phyloP scores from a whole-genome alignment of 2,797 vertebrate species.

The Echeneis naucrates region DNA sequence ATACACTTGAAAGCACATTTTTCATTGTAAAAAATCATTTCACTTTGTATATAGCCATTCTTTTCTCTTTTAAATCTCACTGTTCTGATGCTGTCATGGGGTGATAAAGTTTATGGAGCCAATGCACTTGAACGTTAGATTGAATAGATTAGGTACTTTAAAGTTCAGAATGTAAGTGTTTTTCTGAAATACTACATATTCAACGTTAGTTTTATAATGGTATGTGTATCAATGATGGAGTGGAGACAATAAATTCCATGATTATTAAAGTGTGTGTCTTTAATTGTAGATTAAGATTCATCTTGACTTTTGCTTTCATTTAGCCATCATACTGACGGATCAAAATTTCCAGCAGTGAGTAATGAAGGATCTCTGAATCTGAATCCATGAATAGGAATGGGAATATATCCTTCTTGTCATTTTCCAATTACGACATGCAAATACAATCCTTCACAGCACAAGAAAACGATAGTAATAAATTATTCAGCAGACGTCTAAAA shows the following conservation, averaged over 20 bases:
- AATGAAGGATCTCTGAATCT: too few relatives aligned
- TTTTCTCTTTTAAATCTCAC: slow-evolving; percentile 3
- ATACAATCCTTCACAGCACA: too few relatives aligned
- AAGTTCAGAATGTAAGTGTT: slow-evolving; percentile 8
- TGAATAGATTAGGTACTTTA: slow-evolving; percentile 56
- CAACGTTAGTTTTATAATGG: slow-evolving; percentile 11
- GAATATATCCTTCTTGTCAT: too few relatives aligned
- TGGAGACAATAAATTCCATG: neutral
- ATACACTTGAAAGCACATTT: slow-evolving; percentile 9
- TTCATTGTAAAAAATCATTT: slow-evolving; percentile 16
- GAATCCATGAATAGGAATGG: too few relatives aligned
- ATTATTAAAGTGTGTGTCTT: slow-evolving; percentile 29
- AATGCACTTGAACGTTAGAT: slow-evolving; percentile 42
- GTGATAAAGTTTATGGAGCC: slow-evolving; percentile 10
- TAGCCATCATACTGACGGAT: too few relatives aligned
- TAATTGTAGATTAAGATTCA: neutral
- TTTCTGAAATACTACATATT: slow-evolving; percentile 14
- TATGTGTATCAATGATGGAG: slow-evolving; percentile 7
- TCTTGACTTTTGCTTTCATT: neutral
- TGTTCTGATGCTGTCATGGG: slow-evolving; percentile 19
- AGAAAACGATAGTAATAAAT: too few relatives aligned
- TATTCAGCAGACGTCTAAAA: too few relatives aligned
- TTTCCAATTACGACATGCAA: too few relatives aligned
- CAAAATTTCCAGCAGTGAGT: too few relatives aligned
- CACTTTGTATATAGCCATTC: slow-evolving; percentile 37